Percentiles rank a stretch among this genome's conserved stretches.
Evolutionary conservation across 2,113 vertebrate species (phyloP).

Genomic region (Panthera leo): DNA sequence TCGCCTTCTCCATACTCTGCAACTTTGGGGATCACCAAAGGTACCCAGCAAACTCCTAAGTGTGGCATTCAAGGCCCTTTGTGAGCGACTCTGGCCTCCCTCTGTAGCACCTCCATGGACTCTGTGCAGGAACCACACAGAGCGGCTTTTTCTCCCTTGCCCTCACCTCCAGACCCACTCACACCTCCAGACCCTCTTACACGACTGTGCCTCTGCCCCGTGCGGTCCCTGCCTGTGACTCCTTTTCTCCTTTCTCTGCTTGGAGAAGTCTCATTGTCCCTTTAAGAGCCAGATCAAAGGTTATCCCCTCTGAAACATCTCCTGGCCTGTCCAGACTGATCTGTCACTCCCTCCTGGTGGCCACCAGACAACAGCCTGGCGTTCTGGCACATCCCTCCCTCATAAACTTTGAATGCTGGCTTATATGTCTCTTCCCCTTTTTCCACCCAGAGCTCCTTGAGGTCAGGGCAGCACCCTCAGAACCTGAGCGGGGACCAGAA

Average conservation of each 20-base stretch:
- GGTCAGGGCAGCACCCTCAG: background rate
- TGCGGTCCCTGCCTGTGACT: background rate
- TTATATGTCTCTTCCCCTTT: background rate
- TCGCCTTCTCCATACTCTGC: background rate
- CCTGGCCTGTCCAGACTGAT: no score
- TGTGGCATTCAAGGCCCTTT: background rate
- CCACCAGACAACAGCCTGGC: background rate
- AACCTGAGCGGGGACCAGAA: background rate
- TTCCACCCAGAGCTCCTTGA: background rate
- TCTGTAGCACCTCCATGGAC: rapidly evolving
- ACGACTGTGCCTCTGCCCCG: background rate
- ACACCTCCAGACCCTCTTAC: background rate
- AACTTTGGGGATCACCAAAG: background rate
- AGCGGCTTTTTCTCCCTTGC: background rate
- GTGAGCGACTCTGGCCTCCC: background rate
- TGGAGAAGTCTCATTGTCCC: background rate
- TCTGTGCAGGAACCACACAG: rapidly evolving
- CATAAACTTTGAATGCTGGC: background rate
- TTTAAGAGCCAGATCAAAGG: background rate
- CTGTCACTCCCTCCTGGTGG: background rate
- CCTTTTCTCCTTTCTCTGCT: background rate
- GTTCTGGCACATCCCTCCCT: background rate
- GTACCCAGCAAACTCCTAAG: background rate
- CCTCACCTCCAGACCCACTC: background rate
- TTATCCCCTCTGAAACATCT: no score